Percentiles rank a stretch among this genome's conserved stretches.
Evolutionary conservation across 2,888 invertebrate genomes (phyloP).

Genomic region (Drepana falcataria): DNA sequence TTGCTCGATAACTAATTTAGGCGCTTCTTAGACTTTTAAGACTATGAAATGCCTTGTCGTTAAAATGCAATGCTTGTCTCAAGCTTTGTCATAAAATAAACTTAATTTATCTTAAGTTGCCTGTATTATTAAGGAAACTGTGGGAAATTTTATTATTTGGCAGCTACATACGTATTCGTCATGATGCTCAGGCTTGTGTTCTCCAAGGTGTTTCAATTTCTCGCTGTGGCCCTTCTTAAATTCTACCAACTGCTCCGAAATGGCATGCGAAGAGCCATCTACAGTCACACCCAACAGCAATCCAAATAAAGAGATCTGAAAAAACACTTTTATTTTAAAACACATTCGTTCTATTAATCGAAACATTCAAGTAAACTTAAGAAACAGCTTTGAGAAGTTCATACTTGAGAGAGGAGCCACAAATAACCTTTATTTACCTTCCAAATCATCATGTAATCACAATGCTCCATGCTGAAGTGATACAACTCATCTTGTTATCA

Average conservation of each 20-base stretch:
- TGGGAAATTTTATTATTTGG: neutral
- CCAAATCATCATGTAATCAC: conserved; percentile 50
- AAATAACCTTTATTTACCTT: conserved; percentile 37
- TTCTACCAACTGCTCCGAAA: conserved; percentile 48
- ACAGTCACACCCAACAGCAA: conserved; percentile 41
- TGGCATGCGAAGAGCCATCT: conserved; percentile 32
- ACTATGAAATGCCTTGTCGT: too few relatives aligned
- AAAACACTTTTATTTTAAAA: conserved; percentile 10
- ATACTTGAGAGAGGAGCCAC: too few relatives aligned
- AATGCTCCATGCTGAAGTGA: conserved; percentile 36
- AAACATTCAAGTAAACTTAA: too few relatives aligned
- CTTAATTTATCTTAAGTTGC: too few relatives aligned
- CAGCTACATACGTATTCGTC: conserved; percentile 57
- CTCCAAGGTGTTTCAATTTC: conserved; percentile 44
- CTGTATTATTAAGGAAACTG: neutral
- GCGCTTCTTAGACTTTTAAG: too few relatives aligned
- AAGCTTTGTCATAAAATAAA: too few relatives aligned
- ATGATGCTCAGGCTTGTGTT: conserved; percentile 53
- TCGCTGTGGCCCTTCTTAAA: conserved; percentile 36
- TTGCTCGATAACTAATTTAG: too few relatives aligned
- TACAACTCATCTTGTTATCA: conserved; percentile 28
- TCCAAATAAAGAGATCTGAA: conserved; percentile 41
- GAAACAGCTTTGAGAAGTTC: too few relatives aligned
- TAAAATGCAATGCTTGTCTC: too few relatives aligned
- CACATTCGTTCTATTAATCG: conserved; percentile 4